Base-by-base conservation (phyloP, 2,888 invertebrate species). In the Agrenia bidenticulata region DNA sequence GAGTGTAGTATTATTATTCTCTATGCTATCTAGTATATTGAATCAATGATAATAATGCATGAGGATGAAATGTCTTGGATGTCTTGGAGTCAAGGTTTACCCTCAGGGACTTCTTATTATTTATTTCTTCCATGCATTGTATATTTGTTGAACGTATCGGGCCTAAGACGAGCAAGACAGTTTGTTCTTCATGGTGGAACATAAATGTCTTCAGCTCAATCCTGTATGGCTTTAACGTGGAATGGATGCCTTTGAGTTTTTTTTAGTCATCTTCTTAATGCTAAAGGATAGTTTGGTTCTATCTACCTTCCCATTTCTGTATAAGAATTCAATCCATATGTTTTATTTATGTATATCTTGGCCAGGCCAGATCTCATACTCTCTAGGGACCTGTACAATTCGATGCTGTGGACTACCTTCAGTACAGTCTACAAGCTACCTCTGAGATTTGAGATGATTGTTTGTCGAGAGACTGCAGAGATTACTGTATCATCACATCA, bases 31-130 rank as follows among this genome's bases (percentile, higher is more conserved):
- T 45, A 5, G 5, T 15, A 5, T 45, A 45, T 17, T 5, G 45
- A 45, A 45, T 45, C 45, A 45, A 45, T 45, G 45, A 15, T 45
- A 45, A 19, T 45, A 45, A 45, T 45, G 19, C n/a, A 17, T 45
- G 45, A 17, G 15, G n/a, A 17, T n/a, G n/a, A n/a, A n/a, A n/a
- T 45, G 45, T 45, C 15, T 19, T 45, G 45, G 5, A 45, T 7
- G 39, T 39, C 45, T 45, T 45, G 45, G 9, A 45, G 45, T 45
- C 45, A 45, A 45, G 45, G 15, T 45, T 45, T 45, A 45, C 45
- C 45, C 45, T n/a, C 9, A 19, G 45, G 45, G 45, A 45, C n/a
- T 45, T 17, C 45, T 45, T 45, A 17, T 45, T 45, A 17, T 45
- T 45, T 19, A 45, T 17, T 45, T 5, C 45, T 5, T 17, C 45